Percentiles rank a stretch among this genome's conserved stretches.
phyloP scores from a whole-genome alignment of 2,888 invertebrate genomes.

The Acanthopleura granulata region DNA sequence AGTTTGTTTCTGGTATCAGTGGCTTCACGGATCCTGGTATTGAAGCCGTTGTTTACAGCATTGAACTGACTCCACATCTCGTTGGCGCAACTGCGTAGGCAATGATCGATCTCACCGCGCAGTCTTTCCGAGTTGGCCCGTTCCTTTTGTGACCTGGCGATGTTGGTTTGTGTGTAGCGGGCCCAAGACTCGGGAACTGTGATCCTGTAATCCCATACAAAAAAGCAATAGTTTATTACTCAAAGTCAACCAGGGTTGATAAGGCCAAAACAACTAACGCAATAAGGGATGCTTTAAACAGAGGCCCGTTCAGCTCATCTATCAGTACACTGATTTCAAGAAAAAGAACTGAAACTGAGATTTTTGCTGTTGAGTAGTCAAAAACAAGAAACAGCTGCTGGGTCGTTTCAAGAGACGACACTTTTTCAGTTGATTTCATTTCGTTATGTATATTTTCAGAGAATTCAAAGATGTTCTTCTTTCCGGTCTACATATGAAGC shows the following conservation, averaged over 20 bases:
- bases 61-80: conserved; percentile 70
- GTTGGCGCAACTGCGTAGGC: conserved; percentile 65
- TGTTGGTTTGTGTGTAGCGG: conserved; percentile 69
- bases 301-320: too few relatives aligned
- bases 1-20: conserved; percentile 69
- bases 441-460: not conserved
- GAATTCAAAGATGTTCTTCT: not conserved
- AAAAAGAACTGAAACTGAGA: too few relatives aligned
- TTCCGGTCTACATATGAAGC: not conserved
- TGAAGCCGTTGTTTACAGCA: conserved; percentile 68
- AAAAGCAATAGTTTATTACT: too few relatives aligned
- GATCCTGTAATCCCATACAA: conserved; percentile 71
- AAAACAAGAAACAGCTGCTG: too few relatives aligned
- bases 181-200: conserved; percentile 75
- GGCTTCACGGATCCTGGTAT: conserved; percentile 66
- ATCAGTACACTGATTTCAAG: too few relatives aligned
- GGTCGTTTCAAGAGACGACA: too few relatives aligned
- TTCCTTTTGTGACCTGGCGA: conserved; percentile 67
- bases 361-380: too few relatives aligned
- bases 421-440: not conserved
- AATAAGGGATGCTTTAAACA: too few relatives aligned
- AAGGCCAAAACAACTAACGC: too few relatives aligned
- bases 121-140: conserved; percentile 66
- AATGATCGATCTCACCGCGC: conserved; percentile 67
- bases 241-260: too few relatives aligned